Evolutionary conservation across 2,113 vertebrate genomes (phyloP), one percentile per base, ranked within the genome.

Genomic region (Coryphaenoides rupestris): DNA sequence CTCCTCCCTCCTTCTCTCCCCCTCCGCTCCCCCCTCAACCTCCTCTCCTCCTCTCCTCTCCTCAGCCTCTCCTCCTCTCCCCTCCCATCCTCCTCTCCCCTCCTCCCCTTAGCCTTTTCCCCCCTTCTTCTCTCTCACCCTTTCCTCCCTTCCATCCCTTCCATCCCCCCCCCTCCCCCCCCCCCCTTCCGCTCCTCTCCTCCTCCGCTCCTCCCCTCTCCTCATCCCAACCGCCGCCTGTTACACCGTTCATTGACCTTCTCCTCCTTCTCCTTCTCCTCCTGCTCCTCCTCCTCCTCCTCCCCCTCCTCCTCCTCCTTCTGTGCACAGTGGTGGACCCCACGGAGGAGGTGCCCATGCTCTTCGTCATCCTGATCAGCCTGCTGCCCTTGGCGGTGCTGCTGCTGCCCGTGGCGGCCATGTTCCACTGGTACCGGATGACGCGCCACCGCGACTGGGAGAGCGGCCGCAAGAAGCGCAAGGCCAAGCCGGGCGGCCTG

Each of bases 341-440:
- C 17, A 54, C 73, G 0, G 24, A 13, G 0, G 79, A 78, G 0
- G 45, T 62, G 17, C 80, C 87, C 4, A 79, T 94, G 82, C 88
- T 93, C 60, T 91, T 90, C 0, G 90, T 95, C 14, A 86, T 96
- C 79, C 76, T 91, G 65, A 69, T 86, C 53, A 96, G 93, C 78
- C 92, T 98, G 55, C 85, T 96, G 66, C 95, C 96, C 0, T 89
- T 94, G 0, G 75, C 97, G 62, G 89, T 89, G 57, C 91, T 96
- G 21, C 89, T 89, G 47, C 60, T 91, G 0, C 50, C 84, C 0
- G 66, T 89, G 4, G 80, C 73, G 2, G 79, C 72, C 47, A 85
- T 83, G 67, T 81, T 86, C 72, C 86, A 87, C 83, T 88, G 83
- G 82, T 86, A 85, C 61, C 65, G 84, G 15, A 53, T 75, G 2